Percentiles rank a stretch among this genome's conserved stretches.
Conservation (phyloP, 2,888 invertebrate species). For the Meteorus colon region DNA sequence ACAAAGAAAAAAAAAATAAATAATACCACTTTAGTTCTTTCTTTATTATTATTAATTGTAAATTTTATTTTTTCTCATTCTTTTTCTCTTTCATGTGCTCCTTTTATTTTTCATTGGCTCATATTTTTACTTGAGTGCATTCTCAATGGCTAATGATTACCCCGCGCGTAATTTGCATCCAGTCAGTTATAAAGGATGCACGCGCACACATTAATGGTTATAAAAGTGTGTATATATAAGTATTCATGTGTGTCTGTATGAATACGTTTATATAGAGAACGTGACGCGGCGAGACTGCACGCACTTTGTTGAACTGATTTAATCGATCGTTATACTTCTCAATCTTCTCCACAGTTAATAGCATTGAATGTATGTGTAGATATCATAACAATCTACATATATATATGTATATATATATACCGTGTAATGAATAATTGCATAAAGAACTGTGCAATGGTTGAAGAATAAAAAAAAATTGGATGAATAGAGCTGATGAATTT, state of each 20-base stretch:
- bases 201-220: constrained; percentile 44
- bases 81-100: too few relatives aligned
- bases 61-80: neutral
- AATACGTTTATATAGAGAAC: neutral
- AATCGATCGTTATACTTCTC: constrained; percentile 54
- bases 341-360: constrained; percentile 42
- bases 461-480: neutral
- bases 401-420: neutral
- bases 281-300: constrained; percentile 2
- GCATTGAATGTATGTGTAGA: constrained; percentile 3
- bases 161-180: constrained; percentile 48
- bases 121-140: constrained; percentile 31
- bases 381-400: neutral
- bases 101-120: neutral
- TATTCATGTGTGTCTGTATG: neutral
- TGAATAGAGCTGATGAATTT: neutral
- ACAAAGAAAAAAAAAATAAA: constrained; percentile 42
- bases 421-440: neutral
- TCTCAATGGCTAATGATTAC: constrained; percentile 48
- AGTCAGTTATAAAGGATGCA: constrained; percentile 46
- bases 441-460: too few relatives aligned
- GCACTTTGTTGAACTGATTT: constrained; percentile 46
- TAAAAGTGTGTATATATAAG: constrained; percentile 14
- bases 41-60: neutral
- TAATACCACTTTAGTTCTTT: constrained; percentile 49